These are phyloP conservation scores for Stictonetta naevosa DNA, from an alignment of 2,113 vertebrate genomes.

Conservation along the genomic window DNA sequence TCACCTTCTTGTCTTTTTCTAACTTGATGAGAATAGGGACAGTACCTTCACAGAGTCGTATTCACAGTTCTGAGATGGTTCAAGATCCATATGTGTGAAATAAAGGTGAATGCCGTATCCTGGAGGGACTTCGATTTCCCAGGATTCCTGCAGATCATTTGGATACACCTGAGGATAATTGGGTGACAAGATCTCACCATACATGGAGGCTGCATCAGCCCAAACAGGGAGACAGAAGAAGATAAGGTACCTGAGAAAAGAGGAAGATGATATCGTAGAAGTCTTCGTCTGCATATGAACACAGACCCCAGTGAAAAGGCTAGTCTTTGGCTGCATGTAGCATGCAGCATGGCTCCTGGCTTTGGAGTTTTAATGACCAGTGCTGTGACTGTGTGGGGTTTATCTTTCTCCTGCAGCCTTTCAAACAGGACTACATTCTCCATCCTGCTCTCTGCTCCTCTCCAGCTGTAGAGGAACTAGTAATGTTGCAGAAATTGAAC, in stretches of 20 bases:
- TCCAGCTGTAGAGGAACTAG: background rate
- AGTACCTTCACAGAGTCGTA: conserved; percentile 89
- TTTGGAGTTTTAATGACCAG: background rate
- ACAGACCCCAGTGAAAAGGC: background rate
- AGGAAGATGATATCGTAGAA: background rate
- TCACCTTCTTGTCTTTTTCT: background rate
- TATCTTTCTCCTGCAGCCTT: background rate
- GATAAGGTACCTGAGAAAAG: conserved; percentile 63
- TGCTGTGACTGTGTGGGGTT: background rate
- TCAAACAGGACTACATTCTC: background rate
- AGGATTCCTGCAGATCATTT: conserved; percentile 78
- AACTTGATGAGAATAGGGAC: fast-evolving
- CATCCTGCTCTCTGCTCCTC: background rate
- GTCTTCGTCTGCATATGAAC: fast-evolving
- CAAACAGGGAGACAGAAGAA: conserved; percentile 58
- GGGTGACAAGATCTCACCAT: conserved; percentile 91
- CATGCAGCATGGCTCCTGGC: background rate
- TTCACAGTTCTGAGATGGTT: conserved; percentile 85
- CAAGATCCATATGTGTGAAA: conserved; percentile 90
- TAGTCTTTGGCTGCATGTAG: background rate
- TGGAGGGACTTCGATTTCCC: conserved; percentile 84
- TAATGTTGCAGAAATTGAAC: background rate
- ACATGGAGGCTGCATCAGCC: conserved; percentile 65
- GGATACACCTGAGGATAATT: conserved; percentile 87
- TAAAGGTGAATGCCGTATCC: conserved; percentile 85